Evolutionary conservation across 1,140 invertebrate species (phyloP).

Genomic region (Drosophila arizonae): DNA sequence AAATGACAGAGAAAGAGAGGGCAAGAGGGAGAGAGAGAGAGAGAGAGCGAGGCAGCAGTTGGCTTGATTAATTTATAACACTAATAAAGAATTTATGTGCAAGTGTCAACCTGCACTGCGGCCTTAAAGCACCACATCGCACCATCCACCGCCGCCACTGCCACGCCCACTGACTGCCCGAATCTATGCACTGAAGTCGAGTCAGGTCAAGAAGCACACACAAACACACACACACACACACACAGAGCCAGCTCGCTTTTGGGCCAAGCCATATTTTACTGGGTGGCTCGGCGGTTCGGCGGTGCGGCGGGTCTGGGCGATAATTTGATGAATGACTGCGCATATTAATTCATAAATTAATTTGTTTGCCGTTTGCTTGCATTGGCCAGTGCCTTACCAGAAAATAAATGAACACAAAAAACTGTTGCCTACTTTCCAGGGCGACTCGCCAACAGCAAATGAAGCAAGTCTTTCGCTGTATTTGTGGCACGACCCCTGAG

Average conservation of each 20-base stretch:
- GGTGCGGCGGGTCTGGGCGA: slow-evolving; percentile 22
- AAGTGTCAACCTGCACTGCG: slow-evolving; percentile 76
- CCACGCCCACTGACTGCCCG: background rate
- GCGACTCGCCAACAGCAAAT: background rate
- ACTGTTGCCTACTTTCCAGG: slow-evolving; percentile 57
- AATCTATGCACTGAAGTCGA: slow-evolving; percentile 35
- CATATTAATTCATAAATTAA: slow-evolving; percentile 80
- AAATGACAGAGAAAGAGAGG: slow-evolving; percentile 16
- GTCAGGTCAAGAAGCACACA: slow-evolving; percentile 64
- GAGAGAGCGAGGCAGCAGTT: slow-evolving; percentile 52
- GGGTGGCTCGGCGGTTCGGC: background rate
- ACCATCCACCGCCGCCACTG: slow-evolving; percentile 1
- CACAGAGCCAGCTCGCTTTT: slow-evolving; percentile 25
- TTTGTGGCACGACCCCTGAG: background rate
- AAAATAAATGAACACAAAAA: slow-evolving; percentile 15
- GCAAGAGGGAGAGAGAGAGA: slow-evolving; percentile 31
- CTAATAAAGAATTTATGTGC: slow-evolving; percentile 80
- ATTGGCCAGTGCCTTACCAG: slow-evolving; percentile 35
- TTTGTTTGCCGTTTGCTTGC: slow-evolving; percentile 60
- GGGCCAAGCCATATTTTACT: slow-evolving; percentile 5
- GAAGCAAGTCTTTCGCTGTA: slow-evolving; percentile 16
- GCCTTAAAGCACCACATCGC: slow-evolving; percentile 44
- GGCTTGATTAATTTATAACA: slow-evolving; percentile 79
- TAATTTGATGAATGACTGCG: slow-evolving; percentile 79
- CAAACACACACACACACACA: slow-evolving; percentile 16